A percentile compares a stretch with the other conserved stretches of the same genome.
These are phyloP conservation scores for Brachypalpus laphriformis DNA, from an alignment of 2,888 invertebrate species.

Conservation along the genomic window DNA sequence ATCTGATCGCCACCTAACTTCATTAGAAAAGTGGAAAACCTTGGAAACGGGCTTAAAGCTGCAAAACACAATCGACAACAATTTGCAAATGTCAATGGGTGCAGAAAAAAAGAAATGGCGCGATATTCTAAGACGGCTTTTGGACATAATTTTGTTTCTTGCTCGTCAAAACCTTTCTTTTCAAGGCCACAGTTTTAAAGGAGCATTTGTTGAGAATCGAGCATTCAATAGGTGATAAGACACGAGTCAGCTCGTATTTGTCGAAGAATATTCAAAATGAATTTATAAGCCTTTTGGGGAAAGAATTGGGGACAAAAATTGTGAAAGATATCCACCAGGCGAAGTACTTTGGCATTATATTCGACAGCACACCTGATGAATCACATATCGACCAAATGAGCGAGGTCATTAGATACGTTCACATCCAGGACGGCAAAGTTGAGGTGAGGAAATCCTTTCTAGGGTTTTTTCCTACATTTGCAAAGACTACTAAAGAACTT, in stretches of 20 bases:
- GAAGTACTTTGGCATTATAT: too few relatives aligned
- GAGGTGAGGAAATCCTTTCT: slow-evolving; percentile 2
- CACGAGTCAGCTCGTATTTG: slow-evolving; percentile 20
- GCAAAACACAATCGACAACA: too few relatives aligned
- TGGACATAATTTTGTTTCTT: slow-evolving; percentile 13
- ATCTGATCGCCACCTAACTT: slow-evolving; percentile 23
- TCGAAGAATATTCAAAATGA: too few relatives aligned
- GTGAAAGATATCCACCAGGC: slow-evolving; percentile 32
- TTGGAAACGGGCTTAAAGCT: slow-evolving; percentile 23
- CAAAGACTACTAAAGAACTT: slow-evolving; percentile 17
- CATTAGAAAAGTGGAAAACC: slow-evolving; percentile 20
- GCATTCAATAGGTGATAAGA: too few relatives aligned
- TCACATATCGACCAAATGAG: slow-evolving; percentile 17
- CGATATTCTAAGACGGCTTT: slow-evolving; percentile 21
- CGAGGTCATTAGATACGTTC: too few relatives aligned
- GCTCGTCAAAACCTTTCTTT: slow-evolving; percentile 22
- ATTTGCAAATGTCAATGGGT: slow-evolving; percentile 22
- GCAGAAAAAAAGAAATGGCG: slow-evolving; percentile 28
- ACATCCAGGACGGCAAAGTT: background rate
- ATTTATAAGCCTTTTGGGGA: too few relatives aligned
- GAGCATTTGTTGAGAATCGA: slow-evolving; percentile 31
- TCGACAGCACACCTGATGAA: slow-evolving; percentile 2
- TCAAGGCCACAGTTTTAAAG: slow-evolving; percentile 24
- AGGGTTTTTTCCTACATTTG: too few relatives aligned
- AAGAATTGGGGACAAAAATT: too few relatives aligned